A percentile compares a stretch with the other conserved stretches of the same genome.
Conservation (phyloP, 2,113 vertebrate species). For the Anseranas semipalmata region DNA sequence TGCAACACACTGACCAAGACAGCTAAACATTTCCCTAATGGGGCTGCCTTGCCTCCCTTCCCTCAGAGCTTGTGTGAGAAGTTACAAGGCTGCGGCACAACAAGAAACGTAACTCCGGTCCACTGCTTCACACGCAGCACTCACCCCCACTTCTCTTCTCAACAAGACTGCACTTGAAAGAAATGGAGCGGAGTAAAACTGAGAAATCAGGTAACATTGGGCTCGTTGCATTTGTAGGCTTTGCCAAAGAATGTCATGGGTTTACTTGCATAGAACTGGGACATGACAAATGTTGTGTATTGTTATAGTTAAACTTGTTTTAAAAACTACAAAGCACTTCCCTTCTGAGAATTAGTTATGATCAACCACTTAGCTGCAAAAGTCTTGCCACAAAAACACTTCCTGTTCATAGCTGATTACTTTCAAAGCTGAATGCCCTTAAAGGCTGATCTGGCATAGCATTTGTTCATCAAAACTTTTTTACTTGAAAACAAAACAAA, state of each 20-base stretch:
- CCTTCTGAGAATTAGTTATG: constrained; percentile 76
- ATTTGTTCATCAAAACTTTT: not conserved
- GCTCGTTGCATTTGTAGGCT: not conserved
- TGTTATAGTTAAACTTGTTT: constrained; percentile 13
- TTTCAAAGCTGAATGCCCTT: not conserved
- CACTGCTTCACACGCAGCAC: rapidly evolving
- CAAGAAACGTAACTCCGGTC: not conserved
- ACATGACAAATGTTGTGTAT: not conserved
- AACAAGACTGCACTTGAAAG: not conserved
- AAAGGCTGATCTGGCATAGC: not conserved
- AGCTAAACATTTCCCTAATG: not conserved
- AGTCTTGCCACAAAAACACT: constrained; percentile 69
- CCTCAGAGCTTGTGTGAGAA: not conserved
- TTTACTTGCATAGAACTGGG: not conserved
- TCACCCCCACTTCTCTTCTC: not conserved
- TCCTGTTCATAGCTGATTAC: constrained; percentile 68
- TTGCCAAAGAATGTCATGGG: not conserved
- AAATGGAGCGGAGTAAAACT: not conserved
- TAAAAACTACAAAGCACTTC: constrained; percentile 68
- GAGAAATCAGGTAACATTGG: not conserved
- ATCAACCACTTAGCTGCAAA: constrained; percentile 67
- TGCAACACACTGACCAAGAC: not conserved
- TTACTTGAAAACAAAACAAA: not conserved
- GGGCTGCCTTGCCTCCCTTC: not conserved
- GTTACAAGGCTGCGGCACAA: not conserved